Conservation (phyloP, 2,888 invertebrate species). For the Stenodema calcarata region DNA sequence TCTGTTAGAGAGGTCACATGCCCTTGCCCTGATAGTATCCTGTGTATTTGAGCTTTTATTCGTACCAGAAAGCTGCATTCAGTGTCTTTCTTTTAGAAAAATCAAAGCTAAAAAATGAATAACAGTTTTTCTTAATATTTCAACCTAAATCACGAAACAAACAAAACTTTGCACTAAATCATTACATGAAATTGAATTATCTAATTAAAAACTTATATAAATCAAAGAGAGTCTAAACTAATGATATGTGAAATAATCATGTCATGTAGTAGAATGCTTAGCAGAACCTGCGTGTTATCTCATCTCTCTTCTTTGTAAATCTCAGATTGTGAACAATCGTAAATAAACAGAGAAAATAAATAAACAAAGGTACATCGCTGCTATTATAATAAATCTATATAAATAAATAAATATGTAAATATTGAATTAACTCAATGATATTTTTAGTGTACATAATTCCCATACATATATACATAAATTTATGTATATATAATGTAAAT, state of each 20-base stretch:
- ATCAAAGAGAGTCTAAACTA: conserved; percentile 27
- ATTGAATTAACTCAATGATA: conserved; percentile 46
- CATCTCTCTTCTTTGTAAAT: conserved; percentile 50
- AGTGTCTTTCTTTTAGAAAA: not conserved
- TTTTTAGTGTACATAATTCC: conserved; percentile 53
- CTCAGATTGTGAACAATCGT: conserved; percentile 38
- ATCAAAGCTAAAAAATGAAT: not conserved
- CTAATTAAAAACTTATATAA: not conserved
- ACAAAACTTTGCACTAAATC: not conserved
- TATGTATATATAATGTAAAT: conserved; percentile 47
- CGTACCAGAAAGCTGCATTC: conserved; percentile 36
- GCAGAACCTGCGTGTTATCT: conserved; percentile 54
- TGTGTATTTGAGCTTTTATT: conserved; percentile 19
- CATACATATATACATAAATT: conserved; percentile 34
- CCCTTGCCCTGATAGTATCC: conserved; percentile 43
- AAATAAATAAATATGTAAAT: conserved; percentile 51
- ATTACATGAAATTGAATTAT: not conserved
- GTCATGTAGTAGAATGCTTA: conserved; percentile 55
- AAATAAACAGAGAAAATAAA: conserved; percentile 29
- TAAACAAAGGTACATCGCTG: conserved; percentile 21
- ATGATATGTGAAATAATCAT: conserved; percentile 55
- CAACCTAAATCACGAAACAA: not conserved
- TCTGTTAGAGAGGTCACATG: conserved; percentile 46
- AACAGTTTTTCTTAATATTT: not conserved
- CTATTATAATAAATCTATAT: conserved; percentile 35